These are phyloP conservation scores for Dicrurus megarhynchus DNA, from an alignment of 2,113 vertebrate species.

Conservation along the genomic window DNA sequence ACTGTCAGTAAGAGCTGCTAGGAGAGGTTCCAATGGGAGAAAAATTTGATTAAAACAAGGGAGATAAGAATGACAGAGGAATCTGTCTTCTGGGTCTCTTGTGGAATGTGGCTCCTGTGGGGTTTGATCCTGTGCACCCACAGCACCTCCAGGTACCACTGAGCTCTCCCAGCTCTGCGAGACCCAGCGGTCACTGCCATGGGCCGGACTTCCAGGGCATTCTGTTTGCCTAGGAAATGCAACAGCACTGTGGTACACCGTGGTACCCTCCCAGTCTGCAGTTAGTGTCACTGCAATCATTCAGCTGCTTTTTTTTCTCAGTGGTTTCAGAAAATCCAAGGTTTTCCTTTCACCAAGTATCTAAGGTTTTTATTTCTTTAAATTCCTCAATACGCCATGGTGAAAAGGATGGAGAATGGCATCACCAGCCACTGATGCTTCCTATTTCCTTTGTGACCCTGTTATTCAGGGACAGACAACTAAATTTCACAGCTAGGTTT, in stretches of 20 bases:
- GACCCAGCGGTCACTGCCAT: accelerated
- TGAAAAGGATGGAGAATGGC: neutral
- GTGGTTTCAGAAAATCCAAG: neutral
- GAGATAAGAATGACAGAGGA: neutral
- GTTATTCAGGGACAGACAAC: neutral
- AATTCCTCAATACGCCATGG: accelerated
- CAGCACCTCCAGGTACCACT: neutral
- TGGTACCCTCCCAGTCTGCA: neutral
- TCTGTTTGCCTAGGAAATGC: accelerated
- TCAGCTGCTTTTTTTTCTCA: neutral
- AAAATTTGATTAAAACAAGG: neutral
- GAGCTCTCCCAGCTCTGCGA: accelerated
- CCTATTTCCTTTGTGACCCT: neutral
- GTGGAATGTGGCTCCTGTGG: neutral
- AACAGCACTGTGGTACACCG: accelerated
- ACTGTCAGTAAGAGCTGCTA: neutral
- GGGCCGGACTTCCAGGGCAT: neutral
- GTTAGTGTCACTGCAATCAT: accelerated
- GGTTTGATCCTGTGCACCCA: neutral
- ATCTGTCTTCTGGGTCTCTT: neutral
- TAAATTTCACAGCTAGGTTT: neutral
- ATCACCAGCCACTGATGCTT: neutral
- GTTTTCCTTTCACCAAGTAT: neutral
- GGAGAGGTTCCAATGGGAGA: neutral
- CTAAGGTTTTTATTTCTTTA: neutral